Percentiles rank a stretch among this genome's conserved stretches.
These are phyloP conservation scores for Uromys caudimaculatus DNA, from an alignment of 2,797 vertebrate species.

Conservation along the genomic window DNA sequence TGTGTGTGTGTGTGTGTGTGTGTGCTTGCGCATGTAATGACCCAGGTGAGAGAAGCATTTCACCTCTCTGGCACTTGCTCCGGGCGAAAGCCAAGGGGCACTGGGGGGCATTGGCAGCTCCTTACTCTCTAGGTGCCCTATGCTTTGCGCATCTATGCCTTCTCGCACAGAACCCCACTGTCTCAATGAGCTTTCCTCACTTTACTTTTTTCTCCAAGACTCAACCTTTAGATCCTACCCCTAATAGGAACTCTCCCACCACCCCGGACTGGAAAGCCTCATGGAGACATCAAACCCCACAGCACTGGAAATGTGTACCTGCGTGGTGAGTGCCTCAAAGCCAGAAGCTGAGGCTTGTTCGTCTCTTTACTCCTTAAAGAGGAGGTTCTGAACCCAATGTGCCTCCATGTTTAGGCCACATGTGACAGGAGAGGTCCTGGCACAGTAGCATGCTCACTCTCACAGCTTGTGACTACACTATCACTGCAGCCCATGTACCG, in stretches of 20 bases:
- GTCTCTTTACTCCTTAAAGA: not conserved
- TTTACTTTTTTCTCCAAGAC: not conserved
- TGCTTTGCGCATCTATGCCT: not conserved
- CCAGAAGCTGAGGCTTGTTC: not conserved
- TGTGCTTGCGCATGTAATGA: not conserved
- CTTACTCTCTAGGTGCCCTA: not conserved
- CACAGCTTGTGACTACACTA: not conserved
- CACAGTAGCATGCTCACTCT: not conserved
- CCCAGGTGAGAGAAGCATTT: not conserved
- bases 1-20: not conserved
- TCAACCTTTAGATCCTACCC: not conserved
- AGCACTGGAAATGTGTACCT: not conserved
- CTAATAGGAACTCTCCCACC: not conserved
- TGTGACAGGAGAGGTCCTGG: no score
- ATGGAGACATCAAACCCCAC: not conserved
- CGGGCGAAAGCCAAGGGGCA: not conserved
- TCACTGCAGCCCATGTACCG: not conserved
- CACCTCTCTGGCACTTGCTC: not conserved
- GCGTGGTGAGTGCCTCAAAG: not conserved
- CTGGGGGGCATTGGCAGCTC: not conserved
- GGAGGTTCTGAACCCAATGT: not conserved
- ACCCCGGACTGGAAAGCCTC: not conserved
- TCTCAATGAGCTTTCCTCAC: not conserved
- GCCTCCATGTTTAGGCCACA: not conserved
- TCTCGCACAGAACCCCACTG: not conserved